Conservation (phyloP, 2,797 vertebrate species). For the Semaprochilodus insignis region DNA sequence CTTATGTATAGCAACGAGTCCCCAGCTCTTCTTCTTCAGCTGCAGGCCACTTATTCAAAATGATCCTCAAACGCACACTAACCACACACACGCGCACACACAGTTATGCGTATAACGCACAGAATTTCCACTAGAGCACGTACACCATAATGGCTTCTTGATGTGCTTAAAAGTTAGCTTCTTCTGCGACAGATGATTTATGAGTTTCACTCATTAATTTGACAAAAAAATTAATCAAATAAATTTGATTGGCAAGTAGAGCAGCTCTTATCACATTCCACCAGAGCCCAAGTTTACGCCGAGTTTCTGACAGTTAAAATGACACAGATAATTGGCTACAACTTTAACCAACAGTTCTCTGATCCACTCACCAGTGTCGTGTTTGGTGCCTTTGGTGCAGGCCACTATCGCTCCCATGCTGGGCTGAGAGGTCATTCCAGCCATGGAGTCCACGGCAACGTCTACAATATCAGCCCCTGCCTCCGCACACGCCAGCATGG, state of each 20-base stretch:
- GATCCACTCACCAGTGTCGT: constrained; percentile 84
- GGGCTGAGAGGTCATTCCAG: constrained; percentile 96
- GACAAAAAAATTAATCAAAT: constrained; percentile 32
- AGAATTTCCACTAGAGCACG: constrained; percentile 16
- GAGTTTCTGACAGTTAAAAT: neutral
- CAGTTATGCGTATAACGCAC: neutral
- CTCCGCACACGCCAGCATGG: constrained; percentile 91
- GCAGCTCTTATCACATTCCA: constrained; percentile 15
- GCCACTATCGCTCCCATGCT: constrained; percentile 96
- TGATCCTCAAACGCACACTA: constrained; percentile 9
- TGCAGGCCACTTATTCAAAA: constrained; percentile 34
- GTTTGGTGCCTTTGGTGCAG: constrained; percentile 85
- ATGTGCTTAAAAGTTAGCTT: constrained; percentile 18
- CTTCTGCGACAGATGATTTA: constrained; percentile 37
- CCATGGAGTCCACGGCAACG: constrained; percentile 93
- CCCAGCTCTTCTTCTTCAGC: neutral
- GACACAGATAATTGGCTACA: neutral
- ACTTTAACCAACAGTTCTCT: neutral
- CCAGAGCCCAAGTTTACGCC: neutral
- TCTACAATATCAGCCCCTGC: constrained; percentile 92
- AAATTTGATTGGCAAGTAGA: constrained; percentile 15
- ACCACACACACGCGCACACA: constrained; percentile 2
- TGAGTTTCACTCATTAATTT: constrained; percentile 43
- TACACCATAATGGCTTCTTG: neutral
- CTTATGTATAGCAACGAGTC: constrained; percentile 23